Conservation (phyloP, 1,140 invertebrate species). For the Drosophila ohnishii region DNA sequence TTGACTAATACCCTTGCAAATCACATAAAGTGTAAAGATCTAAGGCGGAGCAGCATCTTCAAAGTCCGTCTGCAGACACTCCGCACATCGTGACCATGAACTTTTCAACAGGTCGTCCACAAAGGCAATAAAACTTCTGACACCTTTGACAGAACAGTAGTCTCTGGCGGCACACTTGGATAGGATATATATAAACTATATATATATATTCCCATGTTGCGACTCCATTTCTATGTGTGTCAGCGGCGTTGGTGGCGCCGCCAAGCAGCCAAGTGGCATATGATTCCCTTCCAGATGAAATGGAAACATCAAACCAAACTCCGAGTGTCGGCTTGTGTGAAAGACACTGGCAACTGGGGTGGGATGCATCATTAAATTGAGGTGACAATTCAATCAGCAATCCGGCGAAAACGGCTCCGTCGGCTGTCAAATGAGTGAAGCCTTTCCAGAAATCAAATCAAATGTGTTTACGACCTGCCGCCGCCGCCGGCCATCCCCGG, state of each 20-base stretch:
- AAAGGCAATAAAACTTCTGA: slow-evolving; percentile 73
- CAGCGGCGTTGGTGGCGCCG: slow-evolving; percentile 58
- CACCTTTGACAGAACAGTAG: slow-evolving; percentile 60
- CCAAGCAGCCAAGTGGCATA: slow-evolving; percentile 33
- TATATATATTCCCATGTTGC: slow-evolving; percentile 10
- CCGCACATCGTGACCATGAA: slow-evolving; percentile 61
- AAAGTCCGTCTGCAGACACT: slow-evolving; percentile 20
- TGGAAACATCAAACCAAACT: slow-evolving; percentile 58
- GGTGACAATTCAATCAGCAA: slow-evolving; percentile 80
- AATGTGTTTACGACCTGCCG: slow-evolving; percentile 70
- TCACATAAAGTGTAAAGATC: slow-evolving; percentile 20
- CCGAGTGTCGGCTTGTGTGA: slow-evolving; percentile 43
- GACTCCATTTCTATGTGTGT: slow-evolving; percentile 33
- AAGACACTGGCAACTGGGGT: slow-evolving; percentile 18
- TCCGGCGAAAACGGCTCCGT: slow-evolving; percentile 46
- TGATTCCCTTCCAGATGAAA: slow-evolving; percentile 28
- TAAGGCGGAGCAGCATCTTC: slow-evolving; percentile 24
- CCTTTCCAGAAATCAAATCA: slow-evolving; percentile 79
- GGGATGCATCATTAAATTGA: slow-evolving; percentile 65
- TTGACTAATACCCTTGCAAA: slow-evolving; percentile 25
- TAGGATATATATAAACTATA: slow-evolving; percentile 14
- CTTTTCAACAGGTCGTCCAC: slow-evolving; percentile 75
- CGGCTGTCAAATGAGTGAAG: slow-evolving; percentile 53
- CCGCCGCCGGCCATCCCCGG: background rate
- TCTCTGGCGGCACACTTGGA: slow-evolving; percentile 30